phyloP scores from a whole-genome alignment of 2,797 vertebrate genomes.

The Pangasius krempfi region DNA sequence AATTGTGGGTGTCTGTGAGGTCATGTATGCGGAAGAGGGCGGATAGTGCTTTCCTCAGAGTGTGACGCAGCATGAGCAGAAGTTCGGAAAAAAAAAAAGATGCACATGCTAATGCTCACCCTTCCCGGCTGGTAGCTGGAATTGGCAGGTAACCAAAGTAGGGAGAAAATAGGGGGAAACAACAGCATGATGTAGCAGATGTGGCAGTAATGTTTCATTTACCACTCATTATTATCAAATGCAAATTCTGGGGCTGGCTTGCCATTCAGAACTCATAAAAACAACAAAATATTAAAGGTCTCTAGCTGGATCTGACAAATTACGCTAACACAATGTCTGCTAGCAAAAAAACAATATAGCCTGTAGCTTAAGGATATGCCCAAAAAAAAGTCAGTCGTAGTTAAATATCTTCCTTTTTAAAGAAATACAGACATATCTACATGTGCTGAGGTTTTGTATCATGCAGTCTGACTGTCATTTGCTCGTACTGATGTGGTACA shows the following conservation, averaged over 20 bases:
- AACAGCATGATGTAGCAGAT: background rate
- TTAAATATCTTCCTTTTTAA: background rate
- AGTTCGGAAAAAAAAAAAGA: background rate
- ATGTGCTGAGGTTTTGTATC: background rate
- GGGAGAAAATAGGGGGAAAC: background rate
- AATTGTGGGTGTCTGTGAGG: background rate
- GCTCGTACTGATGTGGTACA: background rate
- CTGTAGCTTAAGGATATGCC: background rate
- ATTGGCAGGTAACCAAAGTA: background rate
- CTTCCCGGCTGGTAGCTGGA: background rate
- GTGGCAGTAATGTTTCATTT: conserved; percentile 7
- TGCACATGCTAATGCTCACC: background rate
- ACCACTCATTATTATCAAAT: background rate
- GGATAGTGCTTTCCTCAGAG: background rate
- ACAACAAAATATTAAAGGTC: background rate
- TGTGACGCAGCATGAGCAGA: background rate
- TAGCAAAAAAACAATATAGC: background rate
- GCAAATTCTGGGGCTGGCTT: background rate
- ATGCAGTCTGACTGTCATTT: background rate
- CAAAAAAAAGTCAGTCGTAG: background rate
- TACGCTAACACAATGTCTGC: background rate
- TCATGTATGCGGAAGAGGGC: background rate
- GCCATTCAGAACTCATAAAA: background rate
- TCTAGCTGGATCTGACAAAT: background rate
- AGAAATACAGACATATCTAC: background rate